Evolutionary conservation across 2,113 vertebrate species (phyloP), one percentile per base, ranked within the genome.

Genomic region (Pollachius pollachius): DNA sequence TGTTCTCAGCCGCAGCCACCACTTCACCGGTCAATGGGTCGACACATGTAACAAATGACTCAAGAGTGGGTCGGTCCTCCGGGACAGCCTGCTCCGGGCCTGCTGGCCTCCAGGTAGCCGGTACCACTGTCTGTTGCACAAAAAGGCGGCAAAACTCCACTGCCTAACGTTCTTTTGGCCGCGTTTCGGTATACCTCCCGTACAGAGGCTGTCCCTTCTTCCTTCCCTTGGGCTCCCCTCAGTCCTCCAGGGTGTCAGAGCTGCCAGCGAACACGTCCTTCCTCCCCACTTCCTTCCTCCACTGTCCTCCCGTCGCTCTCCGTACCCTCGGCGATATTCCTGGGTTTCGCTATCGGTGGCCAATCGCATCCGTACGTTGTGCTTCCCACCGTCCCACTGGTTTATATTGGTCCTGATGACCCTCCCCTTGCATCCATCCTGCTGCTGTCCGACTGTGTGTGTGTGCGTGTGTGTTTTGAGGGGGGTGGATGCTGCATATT

Each of bases 391-490:
- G 67, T 67, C 71, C 48, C 56, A 65, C 80, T 78, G 77, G 81
- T 83, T 91, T 92, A 89, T 88, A 90, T 90, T 90, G 84, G 84
- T 78, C 80, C 56, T 27, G 41, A 52, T 67, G 61, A 56, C 65
- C 85, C 83, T 80, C 84, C 76, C 77, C 72, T 70, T 48, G 56
- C 73, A 75, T 61, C 56, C 63, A 70, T 25, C 64, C 67, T 64
- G 76, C 52, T 74, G 64, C 34, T 4, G 27, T 27, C 27, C 61
- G 72, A 27, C 27, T 68, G 71, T 77, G 84, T 80, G 84, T 71
- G 37, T 52, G 59, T 41, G 37, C 9, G 37, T 41, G 37, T 41
- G 37, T 41, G 37, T 6, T 5, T 41, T 41, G 5, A 7, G 5
- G 37, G 37, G 37, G 37, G 37, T 3, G 37, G 37, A 41, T 41